Conservation (phyloP, 2,888 invertebrate genomes). For the Pegoplata infirma region DNA sequence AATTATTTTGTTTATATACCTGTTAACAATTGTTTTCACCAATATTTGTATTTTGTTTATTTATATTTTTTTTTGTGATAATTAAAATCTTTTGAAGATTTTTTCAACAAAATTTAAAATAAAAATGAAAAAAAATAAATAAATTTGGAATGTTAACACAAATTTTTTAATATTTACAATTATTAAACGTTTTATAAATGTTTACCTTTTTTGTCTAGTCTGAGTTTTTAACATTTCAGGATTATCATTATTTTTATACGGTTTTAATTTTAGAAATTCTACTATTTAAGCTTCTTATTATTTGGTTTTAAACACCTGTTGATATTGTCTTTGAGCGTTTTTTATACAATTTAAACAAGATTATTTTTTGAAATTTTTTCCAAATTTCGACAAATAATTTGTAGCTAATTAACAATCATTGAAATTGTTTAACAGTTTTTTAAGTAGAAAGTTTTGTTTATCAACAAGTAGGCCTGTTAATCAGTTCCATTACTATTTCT, state of each 20-base stretch:
- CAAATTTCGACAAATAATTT: slow-evolving; percentile 46
- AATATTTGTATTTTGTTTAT: slow-evolving; percentile 8
- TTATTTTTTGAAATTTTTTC: slow-evolving; percentile 56
- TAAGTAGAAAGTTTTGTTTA: slow-evolving; percentile 8
- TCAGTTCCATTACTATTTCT: slow-evolving; percentile 39
- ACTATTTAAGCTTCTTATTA: slow-evolving; percentile 56
- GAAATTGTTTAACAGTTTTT: slow-evolving; percentile 7
- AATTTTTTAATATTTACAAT: slow-evolving; percentile 52
- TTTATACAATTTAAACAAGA: slow-evolving; percentile 29
- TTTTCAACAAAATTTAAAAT: background rate
- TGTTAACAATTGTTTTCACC: slow-evolving; percentile 39
- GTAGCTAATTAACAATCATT: slow-evolving; percentile 28
- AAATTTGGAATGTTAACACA: background rate
- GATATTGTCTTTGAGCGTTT: slow-evolving; percentile 61
- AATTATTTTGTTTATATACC: slow-evolving; percentile 50
- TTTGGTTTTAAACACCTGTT: slow-evolving; percentile 64
- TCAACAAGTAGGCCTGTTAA: slow-evolving; percentile 34
- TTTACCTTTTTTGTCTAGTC: slow-evolving; percentile 48
- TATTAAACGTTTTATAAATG: slow-evolving; percentile 40
- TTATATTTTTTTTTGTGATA: background rate
- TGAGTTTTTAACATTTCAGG: slow-evolving; percentile 60
- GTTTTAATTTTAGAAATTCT: slow-evolving; percentile 65
- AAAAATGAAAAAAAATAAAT: background rate
- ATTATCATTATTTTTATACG: slow-evolving; percentile 50
- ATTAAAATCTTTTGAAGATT: background rate